Evolutionary conservation across 2,113 vertebrate genomes (phyloP), one percentile per base, ranked within the genome.

Genomic region (Myrmophylax atrothorax): DNA sequence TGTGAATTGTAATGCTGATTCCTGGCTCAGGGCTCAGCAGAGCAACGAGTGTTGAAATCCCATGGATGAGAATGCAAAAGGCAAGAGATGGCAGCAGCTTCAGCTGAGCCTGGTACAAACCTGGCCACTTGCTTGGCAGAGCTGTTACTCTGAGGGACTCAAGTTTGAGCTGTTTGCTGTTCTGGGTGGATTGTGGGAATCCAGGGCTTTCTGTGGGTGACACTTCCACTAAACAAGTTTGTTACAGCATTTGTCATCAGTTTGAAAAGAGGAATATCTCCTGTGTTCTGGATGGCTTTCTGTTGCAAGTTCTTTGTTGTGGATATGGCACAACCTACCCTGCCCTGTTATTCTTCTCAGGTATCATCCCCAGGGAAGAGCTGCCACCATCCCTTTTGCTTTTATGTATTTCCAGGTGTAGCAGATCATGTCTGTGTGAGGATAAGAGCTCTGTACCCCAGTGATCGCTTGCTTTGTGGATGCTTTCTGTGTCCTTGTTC

Each of bases 1-100:
- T 72, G 75, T 63, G 70, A 75, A 50, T 85, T 70, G 67, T n/a
- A 24, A 12, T 29, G 46, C 33, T 46, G 35, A 29, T 20, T 81
- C 33, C 37, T n/a, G 74, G 12, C 69, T 73, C 29, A 6, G 25
- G 35, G 35, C 29, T 78, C 24, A 66, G 78, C 55, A 18, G 44
- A 42, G 37, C 40, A 73, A 31, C 31, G 9, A 13, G 26, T 19
- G 4, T 7, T 83, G 20, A 52, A 66, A 73, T 46, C 16, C 49
- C 1, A 3, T 7, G 23, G 22, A 35, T 14, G 44, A 24, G 47
- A 81, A 59, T 0, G 16, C 3, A 3, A 50, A 29, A 1, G 18
- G 49, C 0, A 42, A 69, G 69, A 24, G 28, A 22, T 0, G 2
- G 28, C 10, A 58, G 37, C 22, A 58, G 18, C 25, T 79, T 35